Conservation (phyloP, 2,113 vertebrate species). For the Camelus bactrianus region DNA sequence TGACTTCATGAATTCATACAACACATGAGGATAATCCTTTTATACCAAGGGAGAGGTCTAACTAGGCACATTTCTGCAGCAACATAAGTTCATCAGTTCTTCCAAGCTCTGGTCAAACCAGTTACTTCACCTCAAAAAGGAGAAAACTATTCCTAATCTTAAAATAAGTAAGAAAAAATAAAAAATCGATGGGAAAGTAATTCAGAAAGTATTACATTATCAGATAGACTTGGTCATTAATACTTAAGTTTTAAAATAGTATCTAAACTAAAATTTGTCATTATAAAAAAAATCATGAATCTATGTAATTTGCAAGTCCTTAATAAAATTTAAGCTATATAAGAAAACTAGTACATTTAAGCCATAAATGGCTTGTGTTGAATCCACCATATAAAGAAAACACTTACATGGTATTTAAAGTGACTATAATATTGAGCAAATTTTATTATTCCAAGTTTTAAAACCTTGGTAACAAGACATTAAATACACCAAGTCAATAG, state of each 20-base stretch:
- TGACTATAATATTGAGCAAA: not conserved
- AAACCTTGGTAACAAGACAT: not conserved
- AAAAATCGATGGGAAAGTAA: slow-evolving; percentile 7
- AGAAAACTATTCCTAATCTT: slow-evolving; percentile 11
- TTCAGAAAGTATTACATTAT: slow-evolving; percentile 32
- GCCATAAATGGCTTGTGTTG: slow-evolving; percentile 1
- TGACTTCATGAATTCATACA: slow-evolving; percentile 14
- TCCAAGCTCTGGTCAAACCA: not conserved
- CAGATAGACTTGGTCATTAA: not conserved
- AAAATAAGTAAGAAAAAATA: not conserved
- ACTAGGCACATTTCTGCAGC: not conserved
- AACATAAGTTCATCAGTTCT: not conserved
- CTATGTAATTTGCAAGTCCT: not conserved
- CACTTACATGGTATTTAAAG: slow-evolving; percentile 17
- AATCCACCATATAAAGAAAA: not conserved
- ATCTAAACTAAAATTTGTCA: slow-evolving; percentile 25
- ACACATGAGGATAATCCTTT: not conserved
- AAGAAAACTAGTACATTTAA: slow-evolving; percentile 56
- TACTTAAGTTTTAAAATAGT: slow-evolving; percentile 51
- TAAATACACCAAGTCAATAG: not conserved
- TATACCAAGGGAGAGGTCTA: not conserved
- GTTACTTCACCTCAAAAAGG: slow-evolving; percentile 14
- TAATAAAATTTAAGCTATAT: slow-evolving; percentile 43
- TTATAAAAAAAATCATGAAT: slow-evolving; percentile 21
- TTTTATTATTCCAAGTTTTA: slow-evolving; percentile 33